Percentiles rank a stretch among this genome's conserved stretches.
Conservation (phyloP, 2,797 vertebrate genomes). For the Hydrocynus forskahlii region DNA sequence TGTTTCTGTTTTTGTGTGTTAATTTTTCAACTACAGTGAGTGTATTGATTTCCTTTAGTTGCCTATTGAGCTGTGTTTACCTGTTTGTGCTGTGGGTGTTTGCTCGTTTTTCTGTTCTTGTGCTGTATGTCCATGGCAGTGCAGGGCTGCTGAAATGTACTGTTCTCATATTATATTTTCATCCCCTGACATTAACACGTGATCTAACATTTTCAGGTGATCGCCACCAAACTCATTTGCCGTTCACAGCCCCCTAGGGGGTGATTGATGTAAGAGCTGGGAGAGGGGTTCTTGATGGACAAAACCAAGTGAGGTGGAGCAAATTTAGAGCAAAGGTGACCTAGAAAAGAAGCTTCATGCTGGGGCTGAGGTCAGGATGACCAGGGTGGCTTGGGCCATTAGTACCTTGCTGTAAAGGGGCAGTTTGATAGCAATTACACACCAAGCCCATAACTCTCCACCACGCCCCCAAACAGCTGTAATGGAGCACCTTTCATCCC, state of each 20-base stretch:
- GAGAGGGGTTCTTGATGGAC: slow-evolving; percentile 38
- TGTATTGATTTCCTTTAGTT: slow-evolving; percentile 40
- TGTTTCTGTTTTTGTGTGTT: slow-evolving; percentile 23
- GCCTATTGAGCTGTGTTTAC: slow-evolving; percentile 26
- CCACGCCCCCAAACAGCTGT: slow-evolving; percentile 57
- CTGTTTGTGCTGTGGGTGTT: slow-evolving; percentile 32
- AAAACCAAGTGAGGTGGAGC: slow-evolving; percentile 52
- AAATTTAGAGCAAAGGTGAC: slow-evolving; percentile 72
- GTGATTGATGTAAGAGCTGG: slow-evolving; percentile 41
- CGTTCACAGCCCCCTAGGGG: slow-evolving; percentile 59
- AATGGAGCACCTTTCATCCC: slow-evolving; percentile 69
- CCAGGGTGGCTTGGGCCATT: slow-evolving; percentile 58
- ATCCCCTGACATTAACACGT: slow-evolving; percentile 56
- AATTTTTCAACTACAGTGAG: slow-evolving; percentile 9
- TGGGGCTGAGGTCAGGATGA: slow-evolving; percentile 44
- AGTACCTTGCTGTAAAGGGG: slow-evolving; percentile 67
- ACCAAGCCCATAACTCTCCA: slow-evolving; percentile 59
- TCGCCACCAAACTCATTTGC: slow-evolving; percentile 47
- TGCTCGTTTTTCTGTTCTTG: slow-evolving; percentile 22
- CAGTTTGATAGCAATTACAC: slow-evolving; percentile 71
- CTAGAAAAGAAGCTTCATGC: slow-evolving; percentile 54
- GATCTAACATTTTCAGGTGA: slow-evolving; percentile 54
- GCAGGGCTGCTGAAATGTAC: slow-evolving; percentile 11
- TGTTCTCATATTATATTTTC: slow-evolving; percentile 46
- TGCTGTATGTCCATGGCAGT: slow-evolving; percentile 34